These are phyloP conservation scores for Drosophila serrata DNA, from an alignment of 1,140 invertebrate species.

Conservation along the genomic window DNA sequence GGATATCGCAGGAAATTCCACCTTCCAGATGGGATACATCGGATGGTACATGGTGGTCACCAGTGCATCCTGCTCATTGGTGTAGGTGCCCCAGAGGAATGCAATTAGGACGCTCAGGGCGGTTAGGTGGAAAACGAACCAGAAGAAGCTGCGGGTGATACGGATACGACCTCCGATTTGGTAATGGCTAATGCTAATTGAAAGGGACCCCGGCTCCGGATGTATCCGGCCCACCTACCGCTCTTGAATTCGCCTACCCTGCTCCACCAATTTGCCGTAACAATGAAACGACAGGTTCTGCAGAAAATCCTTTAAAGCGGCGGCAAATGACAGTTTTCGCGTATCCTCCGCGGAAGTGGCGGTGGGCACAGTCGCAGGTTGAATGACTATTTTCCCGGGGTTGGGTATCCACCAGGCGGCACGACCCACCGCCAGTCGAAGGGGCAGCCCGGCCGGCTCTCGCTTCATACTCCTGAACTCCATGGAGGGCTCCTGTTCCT, in stretches of 20 bases:
- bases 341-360: slow-evolving; percentile 35
- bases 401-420: slow-evolving; percentile 77
- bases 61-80: slow-evolving; percentile 85
- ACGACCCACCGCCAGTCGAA: slow-evolving; percentile 58
- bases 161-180: slow-evolving; percentile 20
- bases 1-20: slow-evolving; percentile 87
- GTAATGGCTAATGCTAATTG: slow-evolving; percentile 61
- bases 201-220: slow-evolving; percentile 31
- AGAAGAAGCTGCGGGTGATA: slow-evolving; percentile 85
- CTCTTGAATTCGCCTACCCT: slow-evolving; percentile 67
- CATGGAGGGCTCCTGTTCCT: slow-evolving; percentile 36
- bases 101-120: slow-evolving; percentile 86
- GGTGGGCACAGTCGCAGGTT: slow-evolving; percentile 9
- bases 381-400: slow-evolving; percentile 8
- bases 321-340: slow-evolving; percentile 78
- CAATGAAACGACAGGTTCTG: slow-evolving; percentile 83
- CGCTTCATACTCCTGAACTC: slow-evolving; percentile 2
- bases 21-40: slow-evolving; percentile 86
- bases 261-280: slow-evolving; percentile 83
- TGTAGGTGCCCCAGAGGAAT: slow-evolving; percentile 86
- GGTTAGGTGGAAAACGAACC: slow-evolving; percentile 86
- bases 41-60: slow-evolving; percentile 87
- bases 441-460: slow-evolving; percentile 12
- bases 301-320: slow-evolving; percentile 81
- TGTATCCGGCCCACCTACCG: slow-evolving; percentile 55